These are phyloP conservation scores for Drosophila greeni DNA, from an alignment of 2,888 invertebrate genomes.

Conservation along the genomic window DNA sequence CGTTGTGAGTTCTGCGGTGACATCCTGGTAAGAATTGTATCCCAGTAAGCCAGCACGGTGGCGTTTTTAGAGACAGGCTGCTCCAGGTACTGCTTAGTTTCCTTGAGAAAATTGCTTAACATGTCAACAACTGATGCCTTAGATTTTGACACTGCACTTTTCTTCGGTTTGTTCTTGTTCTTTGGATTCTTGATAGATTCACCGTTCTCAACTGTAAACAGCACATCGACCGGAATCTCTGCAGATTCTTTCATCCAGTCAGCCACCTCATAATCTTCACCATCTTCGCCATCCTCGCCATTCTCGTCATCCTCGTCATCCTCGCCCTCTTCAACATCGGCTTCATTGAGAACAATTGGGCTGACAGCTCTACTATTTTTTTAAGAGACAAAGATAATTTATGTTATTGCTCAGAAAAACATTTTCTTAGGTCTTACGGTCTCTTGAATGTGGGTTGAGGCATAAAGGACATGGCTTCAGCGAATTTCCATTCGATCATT, in stretches of 20 bases:
- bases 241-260: not conserved
- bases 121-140: conserved; percentile 1
- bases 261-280: not conserved
- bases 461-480: conserved; percentile 8
- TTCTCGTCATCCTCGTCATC: not conserved
- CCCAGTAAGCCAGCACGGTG: conserved; percentile 3
- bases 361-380: conserved; percentile 1
- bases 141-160: not conserved
- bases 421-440: not conserved
- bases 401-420: not conserved
- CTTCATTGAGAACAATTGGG: not conserved
- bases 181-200: not conserved
- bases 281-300: not conserved
- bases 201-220: not conserved
- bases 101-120: conserved; percentile 4
- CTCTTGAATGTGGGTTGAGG: not conserved
- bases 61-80: conserved; percentile 6
- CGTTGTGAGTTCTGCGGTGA: conserved; percentile 4
- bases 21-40: not conserved
- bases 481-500: not conserved
- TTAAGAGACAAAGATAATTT: not conserved
- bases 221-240: not conserved
- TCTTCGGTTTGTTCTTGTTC: not conserved
- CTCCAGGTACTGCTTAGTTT: not conserved
- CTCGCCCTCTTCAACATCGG: not conserved